Evolutionary conservation across 1,140 invertebrate species (phyloP).

Genomic region (Pachyrhynchus sulphureomaculatus): DNA sequence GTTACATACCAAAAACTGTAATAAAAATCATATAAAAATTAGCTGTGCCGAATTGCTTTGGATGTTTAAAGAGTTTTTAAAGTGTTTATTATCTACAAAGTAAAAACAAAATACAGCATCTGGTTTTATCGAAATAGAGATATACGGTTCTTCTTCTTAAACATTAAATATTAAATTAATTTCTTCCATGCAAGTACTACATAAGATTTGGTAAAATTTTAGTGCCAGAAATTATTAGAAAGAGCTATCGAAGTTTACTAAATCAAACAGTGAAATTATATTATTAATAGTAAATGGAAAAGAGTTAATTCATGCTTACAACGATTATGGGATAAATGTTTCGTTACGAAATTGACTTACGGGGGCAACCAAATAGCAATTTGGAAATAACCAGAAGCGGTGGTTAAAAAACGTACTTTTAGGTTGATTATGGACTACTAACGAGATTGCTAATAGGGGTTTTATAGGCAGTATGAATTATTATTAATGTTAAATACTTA

Average conservation of each 20-base stretch:
- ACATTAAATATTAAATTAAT: no score
- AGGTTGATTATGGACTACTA: constrained; percentile 53
- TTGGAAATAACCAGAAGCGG: constrained; percentile 26
- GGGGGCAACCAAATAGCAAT: not conserved
- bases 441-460: constrained; percentile 58
- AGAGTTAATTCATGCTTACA: constrained; percentile 63
- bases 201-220: constrained; percentile 25
- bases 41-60: no score
- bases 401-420: constrained; percentile 36
- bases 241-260: constrained; percentile 58
- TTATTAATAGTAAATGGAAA: constrained; percentile 60
- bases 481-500: constrained; percentile 52
- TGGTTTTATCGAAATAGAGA: no score
- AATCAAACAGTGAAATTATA: constrained; percentile 55
- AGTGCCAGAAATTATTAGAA: constrained; percentile 64
- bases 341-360: constrained; percentile 36
- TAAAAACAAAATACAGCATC: no score
- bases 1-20: no score
- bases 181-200: no score
- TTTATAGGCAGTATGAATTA: constrained; percentile 64
- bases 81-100: no score
- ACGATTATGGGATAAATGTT: constrained; percentile 56
- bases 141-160: no score
- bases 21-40: no score
- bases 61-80: no score